These are phyloP conservation scores for Caenorhabditis becei DNA, from an alignment of 2,888 invertebrate species.

Conservation along the genomic window DNA sequence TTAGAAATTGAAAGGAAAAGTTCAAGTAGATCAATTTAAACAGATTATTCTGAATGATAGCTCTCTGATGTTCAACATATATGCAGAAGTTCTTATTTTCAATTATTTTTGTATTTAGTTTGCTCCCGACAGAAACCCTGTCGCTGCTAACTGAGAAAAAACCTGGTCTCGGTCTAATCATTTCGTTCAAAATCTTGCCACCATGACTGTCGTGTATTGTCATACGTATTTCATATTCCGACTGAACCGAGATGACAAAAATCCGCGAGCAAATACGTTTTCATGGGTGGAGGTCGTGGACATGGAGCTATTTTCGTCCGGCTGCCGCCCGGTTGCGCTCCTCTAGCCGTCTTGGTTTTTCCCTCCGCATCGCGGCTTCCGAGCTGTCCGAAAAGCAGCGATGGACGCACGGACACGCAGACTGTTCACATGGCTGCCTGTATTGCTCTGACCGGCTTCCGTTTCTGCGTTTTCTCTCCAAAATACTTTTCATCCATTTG, in stretches of 20 bases:
- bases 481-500: neutral
- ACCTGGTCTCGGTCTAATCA: neutral
- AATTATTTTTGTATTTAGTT: neutral
- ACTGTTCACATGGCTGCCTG: constrained; percentile 41
- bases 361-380: constrained; percentile 25
- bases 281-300: constrained; percentile 30
- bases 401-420: constrained; percentile 43
- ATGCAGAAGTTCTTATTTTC: neutral
- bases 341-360: constrained; percentile 42
- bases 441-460: constrained; percentile 49
- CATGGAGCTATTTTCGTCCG: constrained; percentile 46
- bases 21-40: neutral
- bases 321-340: constrained; percentile 20
- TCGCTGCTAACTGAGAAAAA: neutral
- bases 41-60: too few relatives aligned
- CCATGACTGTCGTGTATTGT: neutral
- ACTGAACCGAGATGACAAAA: constrained; percentile 44
- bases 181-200: constrained; percentile 6
- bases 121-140: neutral
- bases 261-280: constrained; percentile 47
- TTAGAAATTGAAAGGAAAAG: too few relatives aligned
- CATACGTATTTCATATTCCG: constrained; percentile 6
- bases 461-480: constrained; percentile 44
- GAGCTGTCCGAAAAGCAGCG: constrained; percentile 54
- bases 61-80: neutral